Base-by-base conservation (phyloP, 2,888 invertebrate genomes). In the Pyrgus malvae region DNA sequence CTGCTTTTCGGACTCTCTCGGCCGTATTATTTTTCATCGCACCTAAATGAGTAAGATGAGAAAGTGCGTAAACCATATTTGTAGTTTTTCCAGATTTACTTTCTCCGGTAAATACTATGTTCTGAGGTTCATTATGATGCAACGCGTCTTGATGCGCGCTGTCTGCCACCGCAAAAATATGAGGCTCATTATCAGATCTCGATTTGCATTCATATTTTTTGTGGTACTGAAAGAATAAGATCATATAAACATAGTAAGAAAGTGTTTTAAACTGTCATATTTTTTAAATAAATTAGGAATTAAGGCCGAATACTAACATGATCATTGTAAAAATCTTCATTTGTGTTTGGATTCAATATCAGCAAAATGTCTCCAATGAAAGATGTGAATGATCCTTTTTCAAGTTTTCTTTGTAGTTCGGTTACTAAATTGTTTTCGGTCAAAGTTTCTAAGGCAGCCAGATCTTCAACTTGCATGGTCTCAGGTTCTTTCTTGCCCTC, bases 81-180 rank as follows among this genome's bases (percentile, higher is more conserved):
- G 95, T 95, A 0, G 97, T 96, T 88, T 98, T 98, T 1, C 98
- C 98, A 0, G 98, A 95, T 72, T 95, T 95, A 63, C 95, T 96
- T 90, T 98, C 98, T 1, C 98, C 98, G 35, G 96, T 94, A 64
- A 98, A 93, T 3, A 98, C 91, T 57, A 98, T 94, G 77, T 96
- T 95, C 79, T 98, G 97, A 2, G 95, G 93, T 65, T 94, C 94
- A 64, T 95, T 94, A 75, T 98, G 96, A 78, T 98, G 98, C 63
- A 97, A 83, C 83, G 97, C 96, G 72, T 97, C 95, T 88, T 98
- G 97, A 76, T 95, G 97, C 27, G 97, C 96, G 58, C 95, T 94
- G 73, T 98, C 97, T 6, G 97, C 97, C 16, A 97, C 94, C 2
- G 96, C 93, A 77, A 95, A 98, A 66, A 98, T 95, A 72, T 98